Evolutionary conservation across 2,888 invertebrate genomes (phyloP).

Genomic region (Lasioglossum lativentre): DNA sequence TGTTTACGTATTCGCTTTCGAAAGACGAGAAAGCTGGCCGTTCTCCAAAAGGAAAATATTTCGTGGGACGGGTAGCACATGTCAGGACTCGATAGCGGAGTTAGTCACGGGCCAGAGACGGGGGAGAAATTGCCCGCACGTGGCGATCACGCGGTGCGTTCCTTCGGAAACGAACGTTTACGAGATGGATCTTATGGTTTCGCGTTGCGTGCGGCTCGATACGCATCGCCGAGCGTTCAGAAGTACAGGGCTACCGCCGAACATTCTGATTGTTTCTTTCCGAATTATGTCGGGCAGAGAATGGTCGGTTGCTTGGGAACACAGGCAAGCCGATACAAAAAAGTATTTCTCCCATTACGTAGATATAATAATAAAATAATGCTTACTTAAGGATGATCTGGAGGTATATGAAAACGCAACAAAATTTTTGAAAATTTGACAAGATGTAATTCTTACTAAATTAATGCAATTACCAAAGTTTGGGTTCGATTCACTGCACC

Average conservation of each 20-base stretch:
- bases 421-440: too few relatives aligned
- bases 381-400: too few relatives aligned
- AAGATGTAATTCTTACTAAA: too few relatives aligned
- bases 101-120: constrained; percentile 41
- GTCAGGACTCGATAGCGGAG: constrained; percentile 44
- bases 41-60: constrained; percentile 32
- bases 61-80: constrained; percentile 47
- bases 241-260: neutral
- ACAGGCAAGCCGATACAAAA: neutral
- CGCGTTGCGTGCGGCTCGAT: constrained; percentile 7
- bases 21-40: constrained; percentile 28
- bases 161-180: constrained; percentile 47
- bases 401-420: too few relatives aligned
- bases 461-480: too few relatives aligned
- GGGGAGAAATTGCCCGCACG: constrained; percentile 54
- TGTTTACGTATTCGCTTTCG: constrained; percentile 44
- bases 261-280: neutral
- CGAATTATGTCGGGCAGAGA: neutral
- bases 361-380: too few relatives aligned
- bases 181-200: constrained; percentile 45
- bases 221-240: neutral
- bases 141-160: constrained; percentile 44
- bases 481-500: too few relatives aligned
- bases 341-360: too few relatives aligned
- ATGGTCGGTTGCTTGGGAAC: neutral